A percentile compares a stretch with the other conserved stretches of the same genome.
Evolutionary conservation across 30 jellyfish, hydroid and myxozoan species (phyloP).

Genomic region (Hydractinia echinata): DNA sequence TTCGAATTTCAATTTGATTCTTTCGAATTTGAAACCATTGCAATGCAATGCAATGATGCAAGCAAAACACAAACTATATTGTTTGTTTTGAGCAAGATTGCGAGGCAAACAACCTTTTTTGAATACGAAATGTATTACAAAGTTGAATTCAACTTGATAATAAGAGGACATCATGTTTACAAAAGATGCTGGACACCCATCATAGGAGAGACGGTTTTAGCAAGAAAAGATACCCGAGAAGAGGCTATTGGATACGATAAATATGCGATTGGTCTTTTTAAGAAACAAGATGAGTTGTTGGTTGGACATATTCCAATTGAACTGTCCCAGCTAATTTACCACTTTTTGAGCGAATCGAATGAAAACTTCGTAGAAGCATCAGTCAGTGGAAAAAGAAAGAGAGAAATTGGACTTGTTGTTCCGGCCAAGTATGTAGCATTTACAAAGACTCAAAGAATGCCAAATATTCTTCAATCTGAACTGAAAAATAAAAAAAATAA

Average conservation of each 20-base stretch:
- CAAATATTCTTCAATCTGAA: not conserved
- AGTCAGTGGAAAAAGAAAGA: conserved; percentile 9
- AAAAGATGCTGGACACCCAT: conserved; percentile 30
- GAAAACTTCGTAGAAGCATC: conserved; percentile 16
- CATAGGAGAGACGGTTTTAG: conserved; percentile 28
- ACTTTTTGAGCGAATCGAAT: conserved; percentile 17
- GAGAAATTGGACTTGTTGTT: too few species aligned
- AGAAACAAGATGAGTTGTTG: too few species aligned
- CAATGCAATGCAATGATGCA: conserved; percentile 13
- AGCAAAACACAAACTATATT: not conserved
- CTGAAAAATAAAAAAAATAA: not conserved
- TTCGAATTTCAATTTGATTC: not conserved
- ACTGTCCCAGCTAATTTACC: conserved; percentile 19
- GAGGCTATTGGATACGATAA: conserved; percentile 31
- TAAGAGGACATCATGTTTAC: conserved; percentile 36
- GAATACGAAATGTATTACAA: conserved; percentile 25
- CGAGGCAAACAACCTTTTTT: conserved; percentile 31
- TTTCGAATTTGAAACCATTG: conserved; percentile 5
- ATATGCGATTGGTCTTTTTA: too few species aligned
- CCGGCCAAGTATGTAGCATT: not conserved
- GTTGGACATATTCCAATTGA: conserved; percentile 14
- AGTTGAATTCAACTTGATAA: conserved; percentile 21
- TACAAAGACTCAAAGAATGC: conserved; percentile 4
- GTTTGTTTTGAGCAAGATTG: conserved; percentile 19
- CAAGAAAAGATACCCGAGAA: conserved; percentile 20